phyloP scores from a whole-genome alignment of 2,797 vertebrate species.

The Enteromius thamalakanensis region DNA sequence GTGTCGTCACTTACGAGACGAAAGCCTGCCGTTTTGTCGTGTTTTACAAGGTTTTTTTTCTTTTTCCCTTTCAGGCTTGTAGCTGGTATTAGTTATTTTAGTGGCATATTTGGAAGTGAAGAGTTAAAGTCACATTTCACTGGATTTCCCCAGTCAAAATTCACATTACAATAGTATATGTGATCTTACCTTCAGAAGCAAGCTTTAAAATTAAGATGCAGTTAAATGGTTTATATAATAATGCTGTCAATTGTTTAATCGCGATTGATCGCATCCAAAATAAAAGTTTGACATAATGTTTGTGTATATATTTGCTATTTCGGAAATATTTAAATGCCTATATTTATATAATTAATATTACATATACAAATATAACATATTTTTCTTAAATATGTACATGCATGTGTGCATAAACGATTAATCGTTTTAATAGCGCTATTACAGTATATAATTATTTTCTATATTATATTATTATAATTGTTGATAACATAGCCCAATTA shows the following conservation, averaged over 20 bases:
- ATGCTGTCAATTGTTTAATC: too few relatives aligned
- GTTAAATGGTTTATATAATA: neutral
- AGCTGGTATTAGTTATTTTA: neutral
- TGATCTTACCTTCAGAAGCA: neutral
- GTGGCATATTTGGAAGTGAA: neutral
- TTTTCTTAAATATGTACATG: too few relatives aligned
- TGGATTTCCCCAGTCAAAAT: neutral
- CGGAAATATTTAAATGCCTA: too few relatives aligned
- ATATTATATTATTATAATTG: neutral
- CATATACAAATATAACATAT: too few relatives aligned
- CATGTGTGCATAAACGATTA: too few relatives aligned
- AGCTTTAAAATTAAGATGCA: neutral
- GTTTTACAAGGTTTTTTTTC: neutral
- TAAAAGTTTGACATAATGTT: too few relatives aligned
- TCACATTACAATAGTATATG: neutral
- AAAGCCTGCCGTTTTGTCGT: slow-evolving; percentile 9
- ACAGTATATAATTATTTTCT: neutral
- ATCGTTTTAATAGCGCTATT: neutral
- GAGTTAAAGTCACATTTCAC: neutral
- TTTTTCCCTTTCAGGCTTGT: neutral
- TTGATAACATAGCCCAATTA: neutral
- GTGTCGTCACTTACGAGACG: slow-evolving; percentile 28
- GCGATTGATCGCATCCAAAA: too few relatives aligned
- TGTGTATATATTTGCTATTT: too few relatives aligned
- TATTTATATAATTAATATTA: too few relatives aligned